Conservation (phyloP, 2,888 invertebrate genomes). For the Penaeus monodon region DNA sequence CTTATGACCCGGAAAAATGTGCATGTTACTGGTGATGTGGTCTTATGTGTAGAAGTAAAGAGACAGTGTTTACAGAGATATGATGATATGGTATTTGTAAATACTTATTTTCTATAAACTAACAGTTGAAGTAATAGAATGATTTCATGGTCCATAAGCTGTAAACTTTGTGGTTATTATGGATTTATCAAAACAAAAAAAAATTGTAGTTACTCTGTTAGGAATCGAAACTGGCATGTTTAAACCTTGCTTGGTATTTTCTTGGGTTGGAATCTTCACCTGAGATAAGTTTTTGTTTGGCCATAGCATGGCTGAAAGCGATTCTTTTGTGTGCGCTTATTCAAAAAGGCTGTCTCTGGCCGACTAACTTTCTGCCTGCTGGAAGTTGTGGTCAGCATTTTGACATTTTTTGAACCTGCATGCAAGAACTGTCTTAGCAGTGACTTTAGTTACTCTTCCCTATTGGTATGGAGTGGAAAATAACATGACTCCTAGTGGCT, state of each 20-base stretch:
- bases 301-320: slow-evolving; percentile 27
- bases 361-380: slow-evolving; percentile 21
- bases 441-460: slow-evolving; percentile 17
- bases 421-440: slow-evolving; percentile 37
- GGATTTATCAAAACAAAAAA: neutral
- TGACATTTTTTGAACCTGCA: slow-evolving; percentile 29
- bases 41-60: neutral
- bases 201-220: slow-evolving; percentile 18
- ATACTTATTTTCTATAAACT: slow-evolving; percentile 20
- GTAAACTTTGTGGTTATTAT: no score
- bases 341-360: slow-evolving; percentile 29
- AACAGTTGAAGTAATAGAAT: slow-evolving; percentile 3
- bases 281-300: slow-evolving; percentile 1
- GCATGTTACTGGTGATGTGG: slow-evolving; percentile 24
- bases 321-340: slow-evolving; percentile 26
- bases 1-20: slow-evolving; percentile 15
- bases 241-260: slow-evolving; percentile 27
- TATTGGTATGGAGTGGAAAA: slow-evolving; percentile 14
- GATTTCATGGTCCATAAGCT: neutral
- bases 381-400: slow-evolving; percentile 13
- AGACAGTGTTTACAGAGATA: no score
- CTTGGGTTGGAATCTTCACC: slow-evolving; percentile 18
- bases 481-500: slow-evolving; percentile 29
- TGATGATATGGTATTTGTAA: neutral
- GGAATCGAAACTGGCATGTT: slow-evolving; percentile 39